These are phyloP conservation scores for Pseudochirops corinnae DNA, from an alignment of 2,797 vertebrate species.

Conservation along the genomic window DNA sequence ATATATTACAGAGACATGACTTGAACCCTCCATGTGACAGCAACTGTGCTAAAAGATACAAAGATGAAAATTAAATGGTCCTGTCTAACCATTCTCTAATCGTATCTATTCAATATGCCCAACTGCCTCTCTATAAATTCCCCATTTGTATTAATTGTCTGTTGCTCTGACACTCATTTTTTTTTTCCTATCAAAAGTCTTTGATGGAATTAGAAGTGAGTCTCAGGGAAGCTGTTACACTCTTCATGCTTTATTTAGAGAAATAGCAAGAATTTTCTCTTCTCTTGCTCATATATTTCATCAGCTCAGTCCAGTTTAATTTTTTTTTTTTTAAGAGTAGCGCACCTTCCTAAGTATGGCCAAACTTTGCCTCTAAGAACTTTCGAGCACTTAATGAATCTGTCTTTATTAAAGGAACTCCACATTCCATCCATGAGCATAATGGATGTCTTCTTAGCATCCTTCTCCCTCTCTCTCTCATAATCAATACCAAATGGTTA, in stretches of 20 bases:
- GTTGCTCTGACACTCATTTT: background rate
- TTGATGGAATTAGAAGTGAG: background rate
- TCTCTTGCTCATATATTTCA: background rate
- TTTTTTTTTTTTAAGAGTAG: conserved; percentile 34
- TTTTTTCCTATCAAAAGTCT: background rate
- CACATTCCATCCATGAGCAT: background rate
- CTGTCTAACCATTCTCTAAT: background rate
- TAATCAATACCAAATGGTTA: conserved; percentile 61
- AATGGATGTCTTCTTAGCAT: background rate
- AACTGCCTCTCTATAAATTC: background rate
- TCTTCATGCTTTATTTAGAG: background rate
- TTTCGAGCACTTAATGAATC: background rate
- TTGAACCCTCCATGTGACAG: background rate
- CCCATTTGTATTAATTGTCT: background rate
- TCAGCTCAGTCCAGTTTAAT: conserved; percentile 6
- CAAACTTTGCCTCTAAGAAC: conserved; percentile 9
- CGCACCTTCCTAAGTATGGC: background rate
- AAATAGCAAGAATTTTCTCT: conserved; percentile 11
- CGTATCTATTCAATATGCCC: background rate
- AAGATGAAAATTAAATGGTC: background rate
- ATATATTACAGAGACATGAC: background rate
- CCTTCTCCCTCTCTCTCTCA: conserved; percentile 17
- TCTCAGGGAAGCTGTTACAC: background rate
- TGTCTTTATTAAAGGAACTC: background rate
- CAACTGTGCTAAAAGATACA: background rate